A percentile compares a stretch with the other conserved stretches of the same genome.
Conservation (phyloP, 2,888 invertebrate species). For the Heterodera filipjevi region DNA sequence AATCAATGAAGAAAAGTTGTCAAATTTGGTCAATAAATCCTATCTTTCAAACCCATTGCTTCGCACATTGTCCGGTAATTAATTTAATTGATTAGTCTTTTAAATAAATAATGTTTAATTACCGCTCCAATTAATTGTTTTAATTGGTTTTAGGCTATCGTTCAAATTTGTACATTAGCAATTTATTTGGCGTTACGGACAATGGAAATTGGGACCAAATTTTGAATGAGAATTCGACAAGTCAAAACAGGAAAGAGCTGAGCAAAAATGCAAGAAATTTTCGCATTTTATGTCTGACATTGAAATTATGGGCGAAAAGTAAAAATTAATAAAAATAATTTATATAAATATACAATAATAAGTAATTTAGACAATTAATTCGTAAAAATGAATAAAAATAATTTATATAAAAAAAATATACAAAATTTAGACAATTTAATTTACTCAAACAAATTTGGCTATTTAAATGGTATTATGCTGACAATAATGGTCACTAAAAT, state of each 20-base stretch:
- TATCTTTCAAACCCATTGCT: not conserved
- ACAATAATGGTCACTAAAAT: conserved; percentile 20
- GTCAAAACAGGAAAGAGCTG: not conserved
- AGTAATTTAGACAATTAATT: no score
- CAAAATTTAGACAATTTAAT: conserved; percentile 13
- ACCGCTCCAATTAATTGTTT: not conserved
- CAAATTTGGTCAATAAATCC: not conserved
- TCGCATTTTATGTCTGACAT: conserved; percentile 2
- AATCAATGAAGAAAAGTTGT: not conserved
- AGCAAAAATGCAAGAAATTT: not conserved
- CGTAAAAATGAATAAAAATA: conserved; percentile 1
- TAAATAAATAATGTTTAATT: not conserved
- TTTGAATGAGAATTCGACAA: not conserved
- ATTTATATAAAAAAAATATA: not conserved
- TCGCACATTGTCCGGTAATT: not conserved
- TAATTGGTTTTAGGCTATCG: not conserved
- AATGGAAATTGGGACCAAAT: not conserved
- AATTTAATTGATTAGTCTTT: not conserved
- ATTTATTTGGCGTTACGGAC: not conserved
- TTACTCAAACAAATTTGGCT: conserved; percentile 27
- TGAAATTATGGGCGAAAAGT: conserved; percentile 25
- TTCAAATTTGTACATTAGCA: not conserved
- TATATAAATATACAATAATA: not conserved
- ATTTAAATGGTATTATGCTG: conserved; percentile 18
- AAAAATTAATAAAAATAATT: not conserved